Evolutionary conservation across 2,888 invertebrate species (phyloP), one percentile per base, ranked within the genome.

Genomic region (Thereva nobilitata): DNA sequence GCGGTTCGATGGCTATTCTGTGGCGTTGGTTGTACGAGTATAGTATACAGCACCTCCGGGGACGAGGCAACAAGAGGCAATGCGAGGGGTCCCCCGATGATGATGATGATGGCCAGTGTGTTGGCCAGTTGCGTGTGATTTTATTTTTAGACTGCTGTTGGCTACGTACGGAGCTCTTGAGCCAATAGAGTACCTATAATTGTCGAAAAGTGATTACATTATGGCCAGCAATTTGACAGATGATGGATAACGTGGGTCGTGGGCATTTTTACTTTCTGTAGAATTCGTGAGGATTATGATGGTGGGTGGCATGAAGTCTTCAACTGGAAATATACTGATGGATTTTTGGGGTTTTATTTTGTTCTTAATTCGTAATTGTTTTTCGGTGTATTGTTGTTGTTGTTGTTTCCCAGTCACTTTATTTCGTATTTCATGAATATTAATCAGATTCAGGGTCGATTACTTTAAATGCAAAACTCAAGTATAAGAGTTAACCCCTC

Each of bases 151-250:
- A 23, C 23, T 23, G 23, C n/a, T 23, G 23, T 23, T 23, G 23
- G 23, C 23, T 2, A 23, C 23, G 23, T n/a, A n/a, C n/a, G n/a
- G n/a, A n/a, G 23, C 23, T 23, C 23, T 23, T 47, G 5, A 47
- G 42, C 42, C 59, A 49, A 59, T 59, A 47, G 10, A 23, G 23
- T 23, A 23, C 23, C 23, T n/a, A 59, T 59, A 59, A 59, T 59
- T 59, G 59, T 59, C 49, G 59, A 59, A 59, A 47, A 12, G 49
- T 59, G 59, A 59, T 59, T 59, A 38, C 59, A 59, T 59, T 49
- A 59, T 59, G 49, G 59, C 34, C 23, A 49, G 38, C 59, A 37
- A 49, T 59, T 59, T 59, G 59, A 59, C 59, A 59, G 59, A 59
- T 59, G 59, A 59, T 59, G 59, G 59, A 59, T 59, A 40, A 59